A percentile compares a stretch with the other conserved stretches of the same genome.
Evolutionary conservation across 2,113 vertebrate genomes (phyloP).

Genomic region (Sarotherodon lohbergeri): DNA sequence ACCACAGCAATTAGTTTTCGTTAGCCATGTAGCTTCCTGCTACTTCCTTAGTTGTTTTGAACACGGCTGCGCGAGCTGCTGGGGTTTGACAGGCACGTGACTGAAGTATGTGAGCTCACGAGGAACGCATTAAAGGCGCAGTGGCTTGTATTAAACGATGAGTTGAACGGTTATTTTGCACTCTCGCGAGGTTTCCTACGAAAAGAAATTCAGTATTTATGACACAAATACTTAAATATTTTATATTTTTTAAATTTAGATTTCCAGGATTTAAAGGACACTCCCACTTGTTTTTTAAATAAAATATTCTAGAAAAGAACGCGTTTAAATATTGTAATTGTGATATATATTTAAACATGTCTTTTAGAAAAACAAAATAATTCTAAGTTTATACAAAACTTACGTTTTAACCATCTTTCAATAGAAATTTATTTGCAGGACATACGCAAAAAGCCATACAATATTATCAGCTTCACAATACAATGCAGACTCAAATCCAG

Average conservation of each 20-base stretch:
- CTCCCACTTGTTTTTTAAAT: neutral
- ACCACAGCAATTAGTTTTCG: neutral
- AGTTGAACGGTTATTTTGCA: neutral
- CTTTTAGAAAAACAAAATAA: neutral
- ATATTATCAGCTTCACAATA: constrained; percentile 46
- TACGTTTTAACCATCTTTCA: constrained; percentile 2
- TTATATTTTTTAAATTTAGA: neutral
- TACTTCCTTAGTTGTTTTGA: constrained; percentile 42
- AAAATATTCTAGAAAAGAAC: neutral
- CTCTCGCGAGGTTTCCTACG: neutral
- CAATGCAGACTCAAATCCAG: constrained; percentile 37
- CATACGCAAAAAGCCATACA: constrained; percentile 60
- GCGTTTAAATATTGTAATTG: neutral
- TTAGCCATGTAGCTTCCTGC: constrained; percentile 7
- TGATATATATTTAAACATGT: neutral
- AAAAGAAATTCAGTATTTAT: neutral
- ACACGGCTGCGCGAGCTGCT: constrained; percentile 17
- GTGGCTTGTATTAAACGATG: neutral
- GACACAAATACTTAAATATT: neutral
- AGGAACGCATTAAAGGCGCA: constrained; percentile 58
- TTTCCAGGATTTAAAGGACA: neutral
- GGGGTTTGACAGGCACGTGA: constrained; percentile 70
- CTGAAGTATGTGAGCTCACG: constrained; percentile 47
- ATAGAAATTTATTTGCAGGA: constrained; percentile 67
- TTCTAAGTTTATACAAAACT: neutral